Conservation (phyloP, 1,140 invertebrate genomes). For the Drosophila rhopaloa region DNA sequence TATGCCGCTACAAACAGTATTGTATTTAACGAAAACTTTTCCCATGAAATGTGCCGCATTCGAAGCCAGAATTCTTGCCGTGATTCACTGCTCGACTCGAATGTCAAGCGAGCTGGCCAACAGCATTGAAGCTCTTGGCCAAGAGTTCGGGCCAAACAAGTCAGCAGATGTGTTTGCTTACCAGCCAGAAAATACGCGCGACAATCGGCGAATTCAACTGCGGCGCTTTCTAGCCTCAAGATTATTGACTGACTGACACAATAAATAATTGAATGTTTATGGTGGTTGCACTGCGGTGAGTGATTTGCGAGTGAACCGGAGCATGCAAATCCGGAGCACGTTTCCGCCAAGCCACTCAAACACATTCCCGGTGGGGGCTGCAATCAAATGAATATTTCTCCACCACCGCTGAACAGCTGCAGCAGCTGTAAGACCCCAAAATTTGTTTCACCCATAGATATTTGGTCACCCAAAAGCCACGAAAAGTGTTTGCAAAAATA, state of each 20-base stretch:
- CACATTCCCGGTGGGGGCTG: conserved; percentile 26
- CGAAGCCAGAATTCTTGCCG: conserved; percentile 26
- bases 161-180: conserved; percentile 38
- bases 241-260: conserved; percentile 39
- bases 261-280: conserved; percentile 35
- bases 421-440: conserved; percentile 23
- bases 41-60: conserved; percentile 9
- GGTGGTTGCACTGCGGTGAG: conserved; percentile 1
- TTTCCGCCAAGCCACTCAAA: conserved; percentile 38
- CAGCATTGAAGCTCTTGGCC: conserved; percentile 18
- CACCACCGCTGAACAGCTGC: conserved; percentile 14
- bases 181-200: conserved; percentile 35
- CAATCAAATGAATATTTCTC: conserved; percentile 22
- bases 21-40: not conserved
- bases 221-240: conserved; percentile 19
- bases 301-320: conserved; percentile 19
- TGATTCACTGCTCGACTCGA: conserved; percentile 43
- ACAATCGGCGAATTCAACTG: conserved; percentile 20
- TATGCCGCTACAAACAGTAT: not conserved
- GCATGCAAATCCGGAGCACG: conserved; percentile 44
- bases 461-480: not conserved
- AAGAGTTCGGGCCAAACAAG: conserved; percentile 36
- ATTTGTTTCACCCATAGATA: not conserved
- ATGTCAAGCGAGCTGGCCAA: conserved; percentile 29
- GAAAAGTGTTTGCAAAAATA: not conserved